phyloP scores from a whole-genome alignment of 2,888 invertebrate species.

The Dicyrtomina minuta region DNA sequence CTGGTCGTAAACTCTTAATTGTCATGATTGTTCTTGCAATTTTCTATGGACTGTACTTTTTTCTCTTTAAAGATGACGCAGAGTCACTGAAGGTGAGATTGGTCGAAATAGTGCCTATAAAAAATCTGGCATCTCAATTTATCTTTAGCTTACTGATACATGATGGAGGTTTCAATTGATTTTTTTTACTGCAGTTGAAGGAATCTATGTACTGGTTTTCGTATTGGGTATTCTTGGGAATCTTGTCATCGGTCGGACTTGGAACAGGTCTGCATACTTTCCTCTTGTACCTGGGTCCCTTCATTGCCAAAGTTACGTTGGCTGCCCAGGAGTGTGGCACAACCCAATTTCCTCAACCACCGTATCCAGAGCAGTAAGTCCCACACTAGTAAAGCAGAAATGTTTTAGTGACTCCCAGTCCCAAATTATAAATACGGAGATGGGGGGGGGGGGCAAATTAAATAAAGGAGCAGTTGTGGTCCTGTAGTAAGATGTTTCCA shows the following conservation, averaged over 20 bases:
- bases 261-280: constrained; percentile 99
- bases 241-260: constrained; percentile 94
- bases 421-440: background rate
- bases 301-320: constrained; percentile 95
- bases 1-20: constrained; percentile 53
- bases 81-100: constrained; percentile 46
- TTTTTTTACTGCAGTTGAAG: constrained; percentile 53
- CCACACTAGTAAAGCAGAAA: background rate
- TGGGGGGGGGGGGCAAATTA: background rate
- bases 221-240: constrained; percentile 91
- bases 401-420: too few species aligned
- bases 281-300: constrained; percentile 96
- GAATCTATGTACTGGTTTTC: constrained; percentile 68
- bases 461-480: background rate
- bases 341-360: constrained; percentile 90
- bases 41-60: constrained; percentile 55
- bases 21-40: constrained; percentile 56
- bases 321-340: constrained; percentile 97
- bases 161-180: too few species aligned
- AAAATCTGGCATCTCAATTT: too few species aligned
- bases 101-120: too few species aligned
- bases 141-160: too few species aligned
- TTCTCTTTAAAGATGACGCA: constrained; percentile 49
- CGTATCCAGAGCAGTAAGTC: constrained; percentile 95
- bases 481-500: background rate